phyloP scores from a whole-genome alignment of 2,797 vertebrate species.

The Capromys pilorides region DNA sequence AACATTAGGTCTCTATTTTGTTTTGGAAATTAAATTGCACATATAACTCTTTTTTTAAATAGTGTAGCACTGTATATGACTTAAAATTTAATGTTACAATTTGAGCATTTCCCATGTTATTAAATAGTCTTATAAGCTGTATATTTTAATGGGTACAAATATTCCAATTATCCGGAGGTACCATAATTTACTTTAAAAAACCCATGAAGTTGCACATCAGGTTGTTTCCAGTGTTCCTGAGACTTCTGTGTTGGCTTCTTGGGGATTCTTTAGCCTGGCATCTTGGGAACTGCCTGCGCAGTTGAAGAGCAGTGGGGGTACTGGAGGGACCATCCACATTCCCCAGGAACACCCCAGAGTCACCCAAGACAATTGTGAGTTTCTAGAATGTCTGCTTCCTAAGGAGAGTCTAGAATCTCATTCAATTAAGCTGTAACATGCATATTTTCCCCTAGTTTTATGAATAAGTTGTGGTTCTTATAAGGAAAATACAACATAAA shows the following conservation, averaged over 20 bases:
- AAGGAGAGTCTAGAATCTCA: slow-evolving; percentile 8
- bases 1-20: slow-evolving; percentile 67
- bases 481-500: slow-evolving; percentile 30
- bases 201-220: not conserved
- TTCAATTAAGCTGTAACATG: not conserved
- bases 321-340: not conserved
- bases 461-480: slow-evolving; percentile 23
- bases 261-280: not conserved
- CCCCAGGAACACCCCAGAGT: not conserved
- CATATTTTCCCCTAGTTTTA: not conserved
- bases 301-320: not conserved
- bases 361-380: slow-evolving; percentile 2
- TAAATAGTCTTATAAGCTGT: slow-evolving; percentile 65
- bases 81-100: slow-evolving; percentile 74
- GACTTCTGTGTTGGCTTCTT: not conserved
- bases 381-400: slow-evolving; percentile 32
- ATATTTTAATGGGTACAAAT: slow-evolving; percentile 73
- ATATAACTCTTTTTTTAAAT: slow-evolving; percentile 72
- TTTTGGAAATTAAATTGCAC: slow-evolving; percentile 75
- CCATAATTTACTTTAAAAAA: slow-evolving; percentile 67
- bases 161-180: slow-evolving; percentile 51
- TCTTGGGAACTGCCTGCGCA: not conserved
- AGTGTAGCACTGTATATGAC: slow-evolving; percentile 28
- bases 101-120: slow-evolving; percentile 51
- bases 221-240: slow-evolving; percentile 43